These are phyloP conservation scores for Arvicola amphibius DNA, from an alignment of 2,797 vertebrate genomes.

Conservation along the genomic window DNA sequence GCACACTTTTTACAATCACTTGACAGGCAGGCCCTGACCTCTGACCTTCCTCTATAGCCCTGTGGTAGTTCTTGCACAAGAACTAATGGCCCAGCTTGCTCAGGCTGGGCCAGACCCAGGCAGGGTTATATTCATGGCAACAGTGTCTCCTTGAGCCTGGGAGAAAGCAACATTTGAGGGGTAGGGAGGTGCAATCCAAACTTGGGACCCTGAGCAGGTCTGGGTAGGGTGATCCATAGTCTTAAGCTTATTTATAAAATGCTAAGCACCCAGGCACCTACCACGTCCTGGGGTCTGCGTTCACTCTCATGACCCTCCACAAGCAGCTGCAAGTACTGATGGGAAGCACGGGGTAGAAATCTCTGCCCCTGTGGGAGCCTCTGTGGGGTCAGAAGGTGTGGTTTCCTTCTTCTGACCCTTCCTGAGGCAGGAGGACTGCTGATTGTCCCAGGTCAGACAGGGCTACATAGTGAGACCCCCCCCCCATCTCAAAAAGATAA, in stretches of 20 bases:
- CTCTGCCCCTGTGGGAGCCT: neutral
- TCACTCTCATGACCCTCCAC: neutral
- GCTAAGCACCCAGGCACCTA: neutral
- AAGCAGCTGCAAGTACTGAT: neutral
- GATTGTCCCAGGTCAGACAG: neutral
- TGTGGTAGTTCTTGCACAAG: neutral
- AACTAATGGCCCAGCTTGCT: slow-evolving; percentile 23
- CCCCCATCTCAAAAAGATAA: neutral
- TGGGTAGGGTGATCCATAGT: neutral
- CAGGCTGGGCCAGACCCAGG: neutral
- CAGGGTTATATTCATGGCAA: neutral
- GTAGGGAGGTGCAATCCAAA: neutral
- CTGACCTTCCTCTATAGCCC: neutral
- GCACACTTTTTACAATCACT: neutral
- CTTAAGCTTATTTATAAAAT: neutral
- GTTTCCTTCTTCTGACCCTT: neutral
- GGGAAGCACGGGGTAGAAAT: neutral
- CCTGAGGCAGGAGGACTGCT: neutral
- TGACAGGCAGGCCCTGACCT: slow-evolving; percentile 11
- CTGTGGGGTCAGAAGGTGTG: neutral
- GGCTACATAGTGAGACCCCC: neutral
- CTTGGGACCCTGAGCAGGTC: neutral
- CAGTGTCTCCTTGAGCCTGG: neutral
- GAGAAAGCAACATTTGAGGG: neutral
- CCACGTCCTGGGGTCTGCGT: neutral